These are phyloP conservation scores for Malacoraja senta DNA, from an alignment of 2,797 vertebrate species.

Conservation along the genomic window DNA sequence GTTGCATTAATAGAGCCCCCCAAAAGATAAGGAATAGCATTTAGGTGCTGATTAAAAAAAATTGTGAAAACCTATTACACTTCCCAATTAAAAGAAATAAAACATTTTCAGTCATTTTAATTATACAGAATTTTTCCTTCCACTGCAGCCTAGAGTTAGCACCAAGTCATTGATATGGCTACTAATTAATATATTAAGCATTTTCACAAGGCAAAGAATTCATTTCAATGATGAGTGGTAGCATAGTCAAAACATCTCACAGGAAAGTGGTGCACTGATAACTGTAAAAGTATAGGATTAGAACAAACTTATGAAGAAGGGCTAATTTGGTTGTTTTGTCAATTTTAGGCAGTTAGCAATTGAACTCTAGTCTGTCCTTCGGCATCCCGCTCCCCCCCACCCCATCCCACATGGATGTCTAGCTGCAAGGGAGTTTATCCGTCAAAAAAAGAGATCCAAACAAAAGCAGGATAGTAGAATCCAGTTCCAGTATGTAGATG, in stretches of 20 bases:
- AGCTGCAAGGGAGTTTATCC: no score
- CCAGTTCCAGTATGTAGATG: not conserved
- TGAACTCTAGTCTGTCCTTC: not conserved
- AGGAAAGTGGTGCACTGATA: not conserved
- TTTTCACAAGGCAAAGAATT: conserved; percentile 1
- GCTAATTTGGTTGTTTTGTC: not conserved
- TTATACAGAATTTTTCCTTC: not conserved
- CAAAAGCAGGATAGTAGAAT: not conserved
- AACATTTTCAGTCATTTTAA: not conserved
- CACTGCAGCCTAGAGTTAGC: conserved; percentile 32
- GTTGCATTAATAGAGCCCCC: not conserved
- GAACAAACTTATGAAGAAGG: not conserved
- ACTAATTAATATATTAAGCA: not conserved
- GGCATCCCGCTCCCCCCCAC: not conserved
- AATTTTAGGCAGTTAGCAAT: not conserved
- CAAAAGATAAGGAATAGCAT: not conserved
- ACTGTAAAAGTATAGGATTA: not conserved
- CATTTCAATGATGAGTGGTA: not conserved
- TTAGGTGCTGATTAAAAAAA: not conserved
- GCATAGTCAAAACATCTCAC: not conserved
- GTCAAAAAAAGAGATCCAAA: not conserved
- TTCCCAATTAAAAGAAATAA: no score
- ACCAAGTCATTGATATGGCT: not conserved
- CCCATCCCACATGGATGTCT: not conserved
- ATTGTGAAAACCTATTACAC: not conserved